Evolutionary conservation across 2,888 invertebrate genomes (phyloP).

Genomic region (Diaprepes abbreviatus): DNA sequence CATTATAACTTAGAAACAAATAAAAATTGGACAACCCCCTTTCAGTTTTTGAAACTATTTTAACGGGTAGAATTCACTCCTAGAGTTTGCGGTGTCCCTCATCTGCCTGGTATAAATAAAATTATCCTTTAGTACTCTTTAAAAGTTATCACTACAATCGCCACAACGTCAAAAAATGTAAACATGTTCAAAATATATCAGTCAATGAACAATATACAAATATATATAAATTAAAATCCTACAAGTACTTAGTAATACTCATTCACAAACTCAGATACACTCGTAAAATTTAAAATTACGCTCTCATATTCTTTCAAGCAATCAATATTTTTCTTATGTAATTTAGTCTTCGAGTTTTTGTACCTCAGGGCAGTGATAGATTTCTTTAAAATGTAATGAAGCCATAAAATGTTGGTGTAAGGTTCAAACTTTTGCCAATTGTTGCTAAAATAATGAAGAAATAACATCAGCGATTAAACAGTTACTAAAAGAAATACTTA

Average conservation of each 20-base stretch:
- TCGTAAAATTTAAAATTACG: constrained; percentile 72
- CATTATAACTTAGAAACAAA: too few relatives aligned
- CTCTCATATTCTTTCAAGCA: constrained; percentile 72
- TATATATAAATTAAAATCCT: not conserved
- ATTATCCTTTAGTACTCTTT: too few relatives aligned
- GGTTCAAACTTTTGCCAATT: constrained; percentile 89
- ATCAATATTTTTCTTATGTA: constrained; percentile 73
- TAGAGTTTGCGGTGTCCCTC: too few relatives aligned
- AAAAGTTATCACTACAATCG: not conserved
- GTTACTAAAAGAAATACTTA: too few relatives aligned
- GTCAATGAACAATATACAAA: constrained; percentile 8
- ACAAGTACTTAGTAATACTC: constrained; percentile 10
- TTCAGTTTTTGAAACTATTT: too few relatives aligned
- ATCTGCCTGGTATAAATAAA: too few relatives aligned
- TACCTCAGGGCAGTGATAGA: constrained; percentile 80
- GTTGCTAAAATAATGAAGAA: constrained; percentile 72
- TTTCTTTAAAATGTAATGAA: constrained; percentile 89
- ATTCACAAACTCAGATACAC: constrained; percentile 72
- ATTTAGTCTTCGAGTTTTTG: constrained; percentile 72
- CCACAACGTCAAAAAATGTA: not conserved
- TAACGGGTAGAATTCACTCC: too few relatives aligned
- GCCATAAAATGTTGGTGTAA: constrained; percentile 91
- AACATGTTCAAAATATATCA: constrained; percentile 8
- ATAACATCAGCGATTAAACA: too few relatives aligned
- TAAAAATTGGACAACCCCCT: too few relatives aligned